A percentile compares a stretch with the other conserved stretches of the same genome.
These are phyloP conservation scores for Apaloderma vittatum DNA, from an alignment of 2,113 vertebrate genomes.

Conservation along the genomic window DNA sequence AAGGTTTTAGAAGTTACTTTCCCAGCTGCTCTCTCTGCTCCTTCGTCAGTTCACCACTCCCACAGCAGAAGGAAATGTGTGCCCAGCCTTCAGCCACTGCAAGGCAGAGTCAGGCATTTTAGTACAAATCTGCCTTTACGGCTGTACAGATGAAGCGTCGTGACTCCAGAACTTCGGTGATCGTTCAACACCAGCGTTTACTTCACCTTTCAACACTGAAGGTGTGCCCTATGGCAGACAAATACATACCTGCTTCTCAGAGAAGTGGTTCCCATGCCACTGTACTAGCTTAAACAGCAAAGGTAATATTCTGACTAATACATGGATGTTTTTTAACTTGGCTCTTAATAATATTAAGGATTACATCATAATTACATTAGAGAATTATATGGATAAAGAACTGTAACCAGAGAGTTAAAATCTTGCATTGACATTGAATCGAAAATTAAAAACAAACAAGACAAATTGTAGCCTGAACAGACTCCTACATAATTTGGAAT, in stretches of 20 bases:
- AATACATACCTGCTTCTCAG: neutral
- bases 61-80: neutral
- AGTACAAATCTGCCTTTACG: neutral
- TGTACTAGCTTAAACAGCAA: neutral
- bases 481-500: slow-evolving; percentile 62
- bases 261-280: neutral
- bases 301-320: neutral
- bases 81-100: neutral
- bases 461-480: neutral
- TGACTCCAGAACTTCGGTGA: neutral
- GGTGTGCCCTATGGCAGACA: neutral
- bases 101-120: neutral
- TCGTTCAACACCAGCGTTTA: neutral
- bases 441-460: slow-evolving; percentile 68
- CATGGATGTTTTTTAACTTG: neutral
- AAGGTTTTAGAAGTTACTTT: neutral
- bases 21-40: neutral
- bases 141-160: neutral
- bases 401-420: slow-evolving; percentile 55
- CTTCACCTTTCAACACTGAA: neutral
- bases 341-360: slow-evolving; percentile 20
- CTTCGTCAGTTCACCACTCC: neutral
- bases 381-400: slow-evolving; percentile 22
- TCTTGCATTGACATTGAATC: slow-evolving; percentile 41
- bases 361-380: slow-evolving; percentile 37